Evolutionary conservation across 2,888 invertebrate genomes (phyloP).

Genomic region (Watsonalla cultraria): DNA sequence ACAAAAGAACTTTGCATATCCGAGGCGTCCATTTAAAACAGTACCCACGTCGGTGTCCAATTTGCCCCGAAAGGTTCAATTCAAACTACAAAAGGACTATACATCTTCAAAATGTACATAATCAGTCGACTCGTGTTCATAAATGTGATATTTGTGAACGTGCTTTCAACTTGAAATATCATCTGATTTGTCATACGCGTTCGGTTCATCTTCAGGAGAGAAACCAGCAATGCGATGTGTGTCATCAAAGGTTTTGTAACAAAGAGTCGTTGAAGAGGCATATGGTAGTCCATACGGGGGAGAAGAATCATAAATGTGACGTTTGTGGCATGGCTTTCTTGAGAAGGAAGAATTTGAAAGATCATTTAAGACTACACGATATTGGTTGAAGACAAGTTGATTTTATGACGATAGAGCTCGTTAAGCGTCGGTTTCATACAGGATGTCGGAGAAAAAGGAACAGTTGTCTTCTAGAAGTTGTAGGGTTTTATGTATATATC

Average conservation of each 20-base stretch:
- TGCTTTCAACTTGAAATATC: conserved; percentile 65
- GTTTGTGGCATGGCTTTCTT: conserved; percentile 73
- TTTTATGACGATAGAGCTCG: too few species aligned
- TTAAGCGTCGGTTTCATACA: too few species aligned
- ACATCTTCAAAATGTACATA: conserved; percentile 69
- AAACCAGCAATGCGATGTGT: conserved; percentile 75
- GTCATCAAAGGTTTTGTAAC: conserved; percentile 73
- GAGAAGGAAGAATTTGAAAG: conserved; percentile 65
- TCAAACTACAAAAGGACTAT: conserved; percentile 68
- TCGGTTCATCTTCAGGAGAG: conserved; percentile 70
- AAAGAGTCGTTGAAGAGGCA: conserved; percentile 77
- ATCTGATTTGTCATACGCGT: conserved; percentile 62
- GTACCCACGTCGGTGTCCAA: conserved; percentile 60
- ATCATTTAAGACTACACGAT: conserved; percentile 64
- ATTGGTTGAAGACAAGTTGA: conserved; percentile 24
- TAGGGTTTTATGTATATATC: too few species aligned
- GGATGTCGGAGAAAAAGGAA: too few species aligned
- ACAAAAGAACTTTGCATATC: conserved; percentile 59
- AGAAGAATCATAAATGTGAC: conserved; percentile 76
- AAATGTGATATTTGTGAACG: conserved; percentile 68
- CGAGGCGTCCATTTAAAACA: conserved; percentile 67
- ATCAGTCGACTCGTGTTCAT: conserved; percentile 65
- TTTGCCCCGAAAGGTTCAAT: conserved; percentile 68
- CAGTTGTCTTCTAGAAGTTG: too few species aligned
- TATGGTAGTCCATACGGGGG: conserved; percentile 77